Evolutionary conservation across 2,113 vertebrate species (phyloP), one percentile per base, ranked within the genome.

Genomic region (Leiothrix lutea): DNA sequence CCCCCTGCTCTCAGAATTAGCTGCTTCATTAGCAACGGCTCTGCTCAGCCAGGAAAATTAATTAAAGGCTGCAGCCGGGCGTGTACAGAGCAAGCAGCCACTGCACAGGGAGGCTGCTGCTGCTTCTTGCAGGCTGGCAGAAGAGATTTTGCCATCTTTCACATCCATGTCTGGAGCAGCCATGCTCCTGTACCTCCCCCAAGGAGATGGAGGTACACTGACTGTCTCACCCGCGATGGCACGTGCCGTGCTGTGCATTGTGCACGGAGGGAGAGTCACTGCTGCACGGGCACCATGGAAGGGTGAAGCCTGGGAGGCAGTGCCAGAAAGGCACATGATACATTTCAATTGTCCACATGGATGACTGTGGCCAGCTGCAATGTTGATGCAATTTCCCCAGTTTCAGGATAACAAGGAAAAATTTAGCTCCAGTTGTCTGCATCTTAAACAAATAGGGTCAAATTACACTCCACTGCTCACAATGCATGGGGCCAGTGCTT

Each of bases 41-140:
- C 86, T 94, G 93, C 73, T 94, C 93, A 96, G 94, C 77, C 96
- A 87, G 89, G 83, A 80, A 97, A 97, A 93, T 97, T 97, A 97
- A 97, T 95, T 97, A 92, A 97, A 96, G 94, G 95, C 90, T 86
- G 90, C 86, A 87, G 93, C 91, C 65, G 8, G 56, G 50, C 47
- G 2, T 86, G 90, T 88, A 87, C 44, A 74, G 78, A 86, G 88
- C 35, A 7, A 90, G 73, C 61, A 93, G 54, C 64, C 47, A 47
- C 8, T 8, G 74, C 69, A 35, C 9, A 0, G 38, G 29, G 38
- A 95, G 54, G 83, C 60, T 86, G 69, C 33, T 5, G 20, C 57
- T 69, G 26, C 65, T 61, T 21, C 18, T 5, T 57, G 86, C 29
- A 65, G 72, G 72, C 69, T 77, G 33, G 50, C 31, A 87, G 47